Conservation (phyloP, 2,797 vertebrate genomes). For the Threskiornis aethiopicus region DNA sequence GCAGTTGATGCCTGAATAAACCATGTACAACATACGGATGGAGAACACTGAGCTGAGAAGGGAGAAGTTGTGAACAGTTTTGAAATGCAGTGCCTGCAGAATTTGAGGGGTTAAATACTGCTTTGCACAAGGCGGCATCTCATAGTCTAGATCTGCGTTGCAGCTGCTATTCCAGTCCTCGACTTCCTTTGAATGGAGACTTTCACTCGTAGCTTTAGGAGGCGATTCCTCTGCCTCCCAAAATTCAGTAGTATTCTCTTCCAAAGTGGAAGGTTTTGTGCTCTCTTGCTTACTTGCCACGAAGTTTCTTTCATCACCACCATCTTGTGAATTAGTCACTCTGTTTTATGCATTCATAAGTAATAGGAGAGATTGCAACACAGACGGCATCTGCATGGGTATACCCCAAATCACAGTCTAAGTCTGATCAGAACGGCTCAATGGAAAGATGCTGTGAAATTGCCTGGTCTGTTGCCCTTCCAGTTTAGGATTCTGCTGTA, state of each 20-base stretch:
- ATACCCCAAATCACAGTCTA: neutral
- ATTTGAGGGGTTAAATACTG: neutral
- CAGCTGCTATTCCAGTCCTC: neutral
- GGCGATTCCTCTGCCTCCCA: neutral
- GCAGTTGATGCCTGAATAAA: neutral
- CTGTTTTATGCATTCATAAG: neutral
- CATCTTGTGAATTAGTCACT: neutral
- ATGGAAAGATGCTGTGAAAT: neutral
- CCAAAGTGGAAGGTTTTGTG: neutral
- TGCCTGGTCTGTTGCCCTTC: neutral
- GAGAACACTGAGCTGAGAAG: neutral
- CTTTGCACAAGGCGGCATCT: neutral
- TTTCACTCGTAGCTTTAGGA: neutral
- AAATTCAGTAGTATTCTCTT: neutral
- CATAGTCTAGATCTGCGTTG: neutral
- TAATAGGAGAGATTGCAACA: neutral
- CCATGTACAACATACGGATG: rapidly evolving
- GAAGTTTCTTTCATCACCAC: neutral
- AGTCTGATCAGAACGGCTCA: neutral
- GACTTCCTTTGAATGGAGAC: neutral
- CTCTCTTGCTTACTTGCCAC: neutral
- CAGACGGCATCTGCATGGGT: neutral
- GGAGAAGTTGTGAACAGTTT: neutral
- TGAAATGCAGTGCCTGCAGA: neutral
- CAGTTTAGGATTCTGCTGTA: neutral